phyloP scores from a whole-genome alignment of 2,797 vertebrate species.

The Pipistrellus pipistrellus region DNA sequence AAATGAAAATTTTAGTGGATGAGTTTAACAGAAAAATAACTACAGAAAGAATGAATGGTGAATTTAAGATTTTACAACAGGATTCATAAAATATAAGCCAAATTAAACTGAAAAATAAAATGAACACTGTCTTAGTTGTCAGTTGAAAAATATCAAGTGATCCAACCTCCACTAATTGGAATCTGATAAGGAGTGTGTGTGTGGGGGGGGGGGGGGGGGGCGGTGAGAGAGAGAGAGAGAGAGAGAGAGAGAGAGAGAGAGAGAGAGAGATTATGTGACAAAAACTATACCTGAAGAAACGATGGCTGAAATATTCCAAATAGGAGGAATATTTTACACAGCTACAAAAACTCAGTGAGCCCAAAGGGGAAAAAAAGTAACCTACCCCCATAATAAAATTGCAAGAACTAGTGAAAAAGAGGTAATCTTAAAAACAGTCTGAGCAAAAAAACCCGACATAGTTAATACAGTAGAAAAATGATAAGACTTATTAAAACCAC shows the following conservation, averaged over 20 bases:
- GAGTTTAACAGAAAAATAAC: not conserved
- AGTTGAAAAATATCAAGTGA: not conserved
- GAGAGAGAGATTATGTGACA: not conserved
- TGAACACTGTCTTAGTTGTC: not conserved
- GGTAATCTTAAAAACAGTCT: not conserved
- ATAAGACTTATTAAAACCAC: not conserved
- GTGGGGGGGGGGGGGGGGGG: no score
- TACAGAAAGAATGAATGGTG: not conserved
- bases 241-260: no score
- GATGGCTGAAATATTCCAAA: not conserved
- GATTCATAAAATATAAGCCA: no score
- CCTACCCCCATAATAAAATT: not conserved
- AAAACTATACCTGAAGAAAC: not conserved
- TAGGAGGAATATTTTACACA: not conserved
- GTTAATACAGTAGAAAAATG: not conserved
- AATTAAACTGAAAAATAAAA: not conserved
- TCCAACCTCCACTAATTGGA: not conserved
- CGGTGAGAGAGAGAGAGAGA: no score
- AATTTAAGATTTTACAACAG: not conserved
- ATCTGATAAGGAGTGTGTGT: not conserved
- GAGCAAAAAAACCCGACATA: not conserved
- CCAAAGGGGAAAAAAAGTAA: not conserved
- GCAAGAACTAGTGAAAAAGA: not conserved
- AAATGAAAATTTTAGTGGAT: constrained; percentile 7
- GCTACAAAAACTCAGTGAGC: not conserved